Conservation (phyloP, 2,888 invertebrate species). For the Hypolimnas misippus region DNA sequence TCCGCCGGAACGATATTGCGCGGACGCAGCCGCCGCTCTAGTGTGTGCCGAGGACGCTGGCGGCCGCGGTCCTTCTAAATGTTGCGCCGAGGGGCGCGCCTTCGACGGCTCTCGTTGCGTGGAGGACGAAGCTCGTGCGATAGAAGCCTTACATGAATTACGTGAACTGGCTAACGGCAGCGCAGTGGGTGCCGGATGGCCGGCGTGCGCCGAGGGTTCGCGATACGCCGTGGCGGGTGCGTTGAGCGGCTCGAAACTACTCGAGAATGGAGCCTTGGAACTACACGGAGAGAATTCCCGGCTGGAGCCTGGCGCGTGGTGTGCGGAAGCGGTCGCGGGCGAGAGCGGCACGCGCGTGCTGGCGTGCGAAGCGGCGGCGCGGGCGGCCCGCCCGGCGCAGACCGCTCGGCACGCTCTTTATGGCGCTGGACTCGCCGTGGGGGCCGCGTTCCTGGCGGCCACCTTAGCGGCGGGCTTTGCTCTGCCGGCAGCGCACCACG, state of each 20-base stretch:
- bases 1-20: constrained; percentile 86
- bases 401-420: constrained; percentile 86
- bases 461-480: constrained; percentile 91
- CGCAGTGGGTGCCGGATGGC: constrained; percentile 80
- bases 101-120: constrained; percentile 84
- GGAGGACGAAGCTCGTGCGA: constrained; percentile 59
- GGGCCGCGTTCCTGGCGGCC: constrained; percentile 91
- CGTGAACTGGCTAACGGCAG: constrained; percentile 59
- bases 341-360: constrained; percentile 58
- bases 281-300: constrained; percentile 49
- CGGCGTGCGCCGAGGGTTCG: constrained; percentile 75
- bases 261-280: constrained; percentile 82
- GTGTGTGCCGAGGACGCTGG: constrained; percentile 82
- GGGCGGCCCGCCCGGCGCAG: constrained; percentile 32
- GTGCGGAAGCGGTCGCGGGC: constrained; percentile 80
- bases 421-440: constrained; percentile 90
- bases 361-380: constrained; percentile 78
- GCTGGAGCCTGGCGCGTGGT: constrained; percentile 75
- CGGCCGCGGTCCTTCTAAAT: constrained; percentile 82
- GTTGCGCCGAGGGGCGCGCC: constrained; percentile 87
- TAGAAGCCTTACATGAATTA: constrained; percentile 63
- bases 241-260: constrained; percentile 77
- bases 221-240: constrained; percentile 85
- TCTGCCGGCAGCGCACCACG: constrained; percentile 92
- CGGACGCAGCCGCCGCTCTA: constrained; percentile 86